Evolutionary conservation across 2,113 vertebrate species (phyloP).

Genomic region (Cacatua alba): DNA sequence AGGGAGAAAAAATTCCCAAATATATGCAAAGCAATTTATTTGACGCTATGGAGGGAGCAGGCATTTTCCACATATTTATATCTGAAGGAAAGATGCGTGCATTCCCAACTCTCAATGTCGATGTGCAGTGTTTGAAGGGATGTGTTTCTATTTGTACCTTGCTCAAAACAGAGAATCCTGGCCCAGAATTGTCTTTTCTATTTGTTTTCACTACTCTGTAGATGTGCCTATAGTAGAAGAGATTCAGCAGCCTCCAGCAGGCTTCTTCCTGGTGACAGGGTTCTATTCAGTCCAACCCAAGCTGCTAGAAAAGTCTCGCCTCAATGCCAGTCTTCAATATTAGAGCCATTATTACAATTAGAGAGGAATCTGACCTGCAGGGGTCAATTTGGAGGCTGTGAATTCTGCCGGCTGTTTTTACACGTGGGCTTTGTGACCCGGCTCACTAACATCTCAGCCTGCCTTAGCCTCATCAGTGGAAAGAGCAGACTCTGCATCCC

Average conservation of each 20-base stretch:
- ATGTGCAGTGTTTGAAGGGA: not conserved
- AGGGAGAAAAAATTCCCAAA: not conserved
- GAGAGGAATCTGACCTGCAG: not conserved
- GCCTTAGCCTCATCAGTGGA: fast-evolving
- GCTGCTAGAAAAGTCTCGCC: not conserved
- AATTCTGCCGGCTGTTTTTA: not conserved
- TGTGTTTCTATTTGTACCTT: not conserved
- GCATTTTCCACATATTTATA: not conserved
- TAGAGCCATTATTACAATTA: not conserved
- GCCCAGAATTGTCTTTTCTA: not conserved
- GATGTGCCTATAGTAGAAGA: not conserved
- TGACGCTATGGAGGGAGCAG: not conserved
- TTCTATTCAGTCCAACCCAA: not conserved
- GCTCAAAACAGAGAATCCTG: not conserved
- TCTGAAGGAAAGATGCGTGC: not conserved
- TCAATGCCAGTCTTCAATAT: not conserved
- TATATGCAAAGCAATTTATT: not conserved
- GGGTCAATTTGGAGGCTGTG: not conserved
- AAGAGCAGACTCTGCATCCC: not conserved
- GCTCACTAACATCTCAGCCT: not conserved
- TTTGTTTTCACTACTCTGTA: not conserved
- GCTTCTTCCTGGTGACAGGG: not conserved
- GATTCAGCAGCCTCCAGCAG: not conserved
- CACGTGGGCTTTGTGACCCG: not conserved
- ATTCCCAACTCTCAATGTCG: not conserved